A percentile compares a stretch with the other conserved stretches of the same genome.
Conservation (phyloP, 2,888 invertebrate genomes). For the Amphipoea oculea region DNA sequence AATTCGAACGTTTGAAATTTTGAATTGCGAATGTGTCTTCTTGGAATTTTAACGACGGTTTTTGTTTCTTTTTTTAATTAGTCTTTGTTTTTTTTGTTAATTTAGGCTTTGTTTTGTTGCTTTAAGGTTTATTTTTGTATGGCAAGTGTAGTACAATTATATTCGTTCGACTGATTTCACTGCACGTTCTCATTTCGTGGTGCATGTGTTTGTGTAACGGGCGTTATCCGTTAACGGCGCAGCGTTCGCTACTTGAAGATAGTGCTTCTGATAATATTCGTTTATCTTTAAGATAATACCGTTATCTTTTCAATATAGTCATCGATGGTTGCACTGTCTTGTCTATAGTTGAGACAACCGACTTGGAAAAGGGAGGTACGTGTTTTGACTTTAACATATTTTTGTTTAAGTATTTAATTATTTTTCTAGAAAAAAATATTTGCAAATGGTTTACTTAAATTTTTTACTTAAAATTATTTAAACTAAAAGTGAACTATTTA, state of each 20-base stretch:
- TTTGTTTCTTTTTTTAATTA: constrained; percentile 36
- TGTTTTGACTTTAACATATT: constrained; percentile 15
- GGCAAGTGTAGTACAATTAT: constrained; percentile 8
- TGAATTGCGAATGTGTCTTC: constrained; percentile 41
- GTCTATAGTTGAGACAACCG: constrained; percentile 30
- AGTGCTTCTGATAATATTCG: constrained; percentile 51
- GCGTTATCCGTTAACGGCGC: constrained; percentile 56
- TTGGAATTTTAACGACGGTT: constrained; percentile 14
- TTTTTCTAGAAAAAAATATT: background rate
- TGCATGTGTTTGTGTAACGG: constrained; percentile 41
- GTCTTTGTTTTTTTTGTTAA: constrained; percentile 6
- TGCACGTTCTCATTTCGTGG: constrained; percentile 49
- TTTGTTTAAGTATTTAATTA: background rate
- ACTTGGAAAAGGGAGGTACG: constrained; percentile 52
- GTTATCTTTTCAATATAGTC: constrained; percentile 54
- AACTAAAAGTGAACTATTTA: background rate
- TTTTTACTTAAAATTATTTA: background rate
- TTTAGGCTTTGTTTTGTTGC: background rate
- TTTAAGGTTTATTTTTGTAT: constrained; percentile 29
- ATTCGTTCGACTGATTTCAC: constrained; percentile 29
- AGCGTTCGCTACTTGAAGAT: constrained; percentile 48
- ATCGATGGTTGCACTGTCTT: constrained; percentile 42
- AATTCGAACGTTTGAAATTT: constrained; percentile 32
- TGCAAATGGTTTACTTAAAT: background rate
- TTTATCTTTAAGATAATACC: constrained; percentile 61